Conservation (phyloP, 1,140 invertebrate species). For the Bombus huntii region DNA sequence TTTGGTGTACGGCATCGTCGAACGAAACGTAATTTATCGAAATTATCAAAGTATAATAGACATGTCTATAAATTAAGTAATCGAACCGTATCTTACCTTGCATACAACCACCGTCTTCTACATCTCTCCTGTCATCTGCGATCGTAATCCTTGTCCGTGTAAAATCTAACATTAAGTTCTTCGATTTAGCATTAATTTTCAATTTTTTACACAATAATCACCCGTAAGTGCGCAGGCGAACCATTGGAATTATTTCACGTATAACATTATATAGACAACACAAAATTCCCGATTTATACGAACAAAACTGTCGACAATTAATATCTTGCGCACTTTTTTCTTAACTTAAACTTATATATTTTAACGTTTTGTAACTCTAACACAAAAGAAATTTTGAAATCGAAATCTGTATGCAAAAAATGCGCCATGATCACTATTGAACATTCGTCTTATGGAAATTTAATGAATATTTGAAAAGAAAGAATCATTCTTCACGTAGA, state of each 20-base stretch:
- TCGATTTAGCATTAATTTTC: background rate
- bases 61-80: slow-evolving; percentile 3
- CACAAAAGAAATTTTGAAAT: background rate
- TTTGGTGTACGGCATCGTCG: background rate
- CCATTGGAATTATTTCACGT: background rate
- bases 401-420: background rate
- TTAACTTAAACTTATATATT: background rate
- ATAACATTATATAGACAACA: background rate
- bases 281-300: background rate
- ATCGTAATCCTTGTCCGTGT: background rate
- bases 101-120: background rate
- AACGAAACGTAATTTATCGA: background rate
- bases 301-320: background rate
- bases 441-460: background rate
- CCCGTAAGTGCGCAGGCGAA: background rate
- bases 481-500: background rate
- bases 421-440: background rate
- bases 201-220: background rate
- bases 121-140: background rate
- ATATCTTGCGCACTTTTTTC: background rate
- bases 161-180: background rate
- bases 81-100: slow-evolving; percentile 24
- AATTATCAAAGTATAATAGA: background rate
- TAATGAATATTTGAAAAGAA: background rate
- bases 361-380: background rate